Evolutionary conservation across 23 tunicate genomes (phyloP), one percentile per base, ranked within the genome.

Genomic region (Ascidia mentula): DNA sequence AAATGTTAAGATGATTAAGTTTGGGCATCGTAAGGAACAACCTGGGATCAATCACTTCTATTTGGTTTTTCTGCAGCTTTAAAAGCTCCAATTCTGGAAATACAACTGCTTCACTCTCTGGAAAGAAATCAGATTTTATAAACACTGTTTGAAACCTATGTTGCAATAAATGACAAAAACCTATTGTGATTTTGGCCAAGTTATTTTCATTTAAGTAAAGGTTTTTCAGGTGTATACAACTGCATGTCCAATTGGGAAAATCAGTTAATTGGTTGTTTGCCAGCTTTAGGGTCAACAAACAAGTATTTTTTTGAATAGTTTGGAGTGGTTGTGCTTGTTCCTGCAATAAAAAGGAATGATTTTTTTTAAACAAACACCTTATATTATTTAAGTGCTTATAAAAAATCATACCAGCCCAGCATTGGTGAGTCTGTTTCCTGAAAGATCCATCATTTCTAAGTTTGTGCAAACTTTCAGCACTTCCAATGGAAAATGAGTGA

Each of bases 401-500:
- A n/a, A n/a, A n/a, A n/a, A n/a, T n/a, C n/a, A n/a, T 53, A 53
- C 65, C 65, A 53, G 7, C 24, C 65, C 65, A 53, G 22, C 65
- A 53, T 53, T 9, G 24, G 65, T 53, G 28, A 53, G 13, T 20
- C 65, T 53, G 80, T 86, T 86, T 38, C 34, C 82, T 26, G 74
- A 40, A 0, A 86, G 12, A 72, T 86, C 84, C 60, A 86, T 45
- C 1, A 18, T 72, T 79, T 72, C 71, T 33, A 86, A 73, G 4
- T 40, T 13, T 1, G 79, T 8, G 45, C 84, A 86, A 28, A 1
- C 12, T 38, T 24, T 0, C 46, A 86, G 36, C 26, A 86, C 65
- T 20, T 78, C 38, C 37, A 86, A 79, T 0, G 90, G 90, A 59
- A 86, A 86, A 8, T 31, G 31, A 5, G 74, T 37, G 30, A 86